Base-by-base conservation (phyloP, 2,888 invertebrate species). In the Acrobasis consociella region DNA sequence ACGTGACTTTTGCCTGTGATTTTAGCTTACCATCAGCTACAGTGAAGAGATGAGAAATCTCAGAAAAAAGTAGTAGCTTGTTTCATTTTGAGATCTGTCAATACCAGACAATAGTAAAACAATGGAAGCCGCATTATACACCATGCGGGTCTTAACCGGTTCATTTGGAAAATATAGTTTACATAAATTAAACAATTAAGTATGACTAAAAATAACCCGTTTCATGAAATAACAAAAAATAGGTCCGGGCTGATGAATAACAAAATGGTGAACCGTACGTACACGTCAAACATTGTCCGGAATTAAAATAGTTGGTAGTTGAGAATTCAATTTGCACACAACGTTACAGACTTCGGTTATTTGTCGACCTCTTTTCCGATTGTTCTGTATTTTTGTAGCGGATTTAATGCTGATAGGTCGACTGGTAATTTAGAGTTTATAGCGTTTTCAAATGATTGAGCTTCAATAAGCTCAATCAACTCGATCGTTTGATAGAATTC, bases 291-390 rank as follows among this genome's bases (percentile, higher is more conserved):
- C 22, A 49, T 22, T 37, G 46, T 49, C 15, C 15, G 58, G 11
- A 58, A 58, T 49, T 15, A 37, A 58, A 58, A 46, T 58, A 50
- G 59, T 58, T 49, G n/a, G 15, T 49, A 58, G 58, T 49, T 49
- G 50, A 16, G 13, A 60, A 60, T 52, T 50, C 13, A 52, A 60
- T 60, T 51, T 17, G 16, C 22, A 15, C 17, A 51, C 17, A 51
- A 38, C 17, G 60, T 39, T 60, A 51, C 51, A 52, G 39, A n/a
- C 51, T 51, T 60, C 17, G 17, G 22, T 51, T 59, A 52, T 38
- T 59, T 60, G 60, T 60, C 42, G 51, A 42, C 22, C 39, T 60
- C 42, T 52, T 11, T 9, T 42, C 13, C 11, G 13, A 13, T 42
- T 42, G 42, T 42, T 42, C 42, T 42, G 42, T 42, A 42, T 42